phyloP scores from a whole-genome alignment of 2,888 invertebrate species.

The Diaprepes abbreviatus region DNA sequence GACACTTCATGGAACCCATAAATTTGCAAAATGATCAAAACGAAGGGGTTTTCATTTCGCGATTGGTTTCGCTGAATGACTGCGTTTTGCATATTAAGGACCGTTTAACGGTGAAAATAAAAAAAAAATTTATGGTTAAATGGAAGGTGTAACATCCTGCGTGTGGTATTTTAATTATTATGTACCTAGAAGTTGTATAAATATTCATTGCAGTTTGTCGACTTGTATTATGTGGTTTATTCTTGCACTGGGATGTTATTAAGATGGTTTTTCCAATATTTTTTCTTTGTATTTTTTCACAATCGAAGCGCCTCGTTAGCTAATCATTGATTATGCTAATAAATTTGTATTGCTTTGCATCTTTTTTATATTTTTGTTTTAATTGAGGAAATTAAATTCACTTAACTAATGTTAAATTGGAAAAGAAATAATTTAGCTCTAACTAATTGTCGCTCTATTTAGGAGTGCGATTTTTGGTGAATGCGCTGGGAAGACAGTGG shows the following conservation, averaged over 20 bases:
- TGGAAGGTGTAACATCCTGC: conserved; percentile 14
- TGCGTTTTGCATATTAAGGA: conserved; percentile 15
- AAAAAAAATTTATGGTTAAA: conserved; percentile 4
- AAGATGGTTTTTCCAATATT: background rate
- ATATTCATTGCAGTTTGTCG: background rate
- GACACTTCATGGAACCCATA: conserved; percentile 2
- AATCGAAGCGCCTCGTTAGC: too few species aligned
- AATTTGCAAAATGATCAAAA: background rate
- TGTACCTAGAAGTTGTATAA: background rate
- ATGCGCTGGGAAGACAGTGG: too few species aligned
- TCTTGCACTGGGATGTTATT: too few species aligned
- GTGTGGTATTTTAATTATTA: conserved; percentile 14
- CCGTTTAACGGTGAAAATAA: conserved; percentile 4
- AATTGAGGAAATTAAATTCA: too few species aligned
- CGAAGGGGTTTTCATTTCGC: conserved; percentile 1
- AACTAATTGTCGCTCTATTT: too few species aligned
- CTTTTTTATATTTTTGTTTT: too few species aligned
- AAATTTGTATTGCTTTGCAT: too few species aligned
- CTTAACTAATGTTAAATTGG: too few species aligned
- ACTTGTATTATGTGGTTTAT: background rate
- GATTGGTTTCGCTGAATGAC: conserved; percentile 8
- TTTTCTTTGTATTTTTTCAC: too few species aligned
- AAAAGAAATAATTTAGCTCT: too few species aligned
- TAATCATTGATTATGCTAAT: too few species aligned
- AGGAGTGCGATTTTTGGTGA: too few species aligned